Conservation (phyloP, 1,140 invertebrate genomes). For the Chymomyza costata region DNA sequence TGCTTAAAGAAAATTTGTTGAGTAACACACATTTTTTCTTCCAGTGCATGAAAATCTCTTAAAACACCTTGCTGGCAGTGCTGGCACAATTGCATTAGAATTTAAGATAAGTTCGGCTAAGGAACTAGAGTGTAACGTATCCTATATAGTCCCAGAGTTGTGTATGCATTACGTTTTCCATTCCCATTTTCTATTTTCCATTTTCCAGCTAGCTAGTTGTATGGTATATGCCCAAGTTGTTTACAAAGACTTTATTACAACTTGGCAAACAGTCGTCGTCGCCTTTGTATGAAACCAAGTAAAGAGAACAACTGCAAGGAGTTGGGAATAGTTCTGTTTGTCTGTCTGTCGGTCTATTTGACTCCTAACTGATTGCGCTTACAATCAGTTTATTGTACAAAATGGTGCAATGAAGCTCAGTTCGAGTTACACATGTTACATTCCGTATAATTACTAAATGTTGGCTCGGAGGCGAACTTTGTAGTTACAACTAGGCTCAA, state of each 20-base stretch:
- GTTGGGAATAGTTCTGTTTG: constrained; percentile 25
- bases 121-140: constrained; percentile 6
- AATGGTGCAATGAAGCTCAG: constrained; percentile 11
- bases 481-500: too few species aligned
- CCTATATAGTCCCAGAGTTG: too few species aligned
- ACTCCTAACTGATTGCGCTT: constrained; percentile 56
- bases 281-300: constrained; percentile 33
- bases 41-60: too few species aligned
- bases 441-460: too few species aligned
- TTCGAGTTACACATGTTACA: constrained; percentile 12
- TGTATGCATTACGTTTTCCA: constrained; percentile 21
- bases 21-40: too few species aligned
- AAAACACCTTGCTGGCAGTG: constrained; percentile 22
- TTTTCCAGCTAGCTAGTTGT: constrained; percentile 17
- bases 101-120: constrained; percentile 60
- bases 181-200: constrained; percentile 10
- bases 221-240: constrained; percentile 35
- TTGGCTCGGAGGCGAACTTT: too few species aligned
- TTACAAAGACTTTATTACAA: constrained; percentile 73
- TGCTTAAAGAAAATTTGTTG: too few species aligned
- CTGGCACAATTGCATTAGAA: constrained; percentile 58
- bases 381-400: constrained; percentile 61
- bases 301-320: too few species aligned
- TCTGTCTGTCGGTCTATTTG: too few species aligned
- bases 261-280: constrained; percentile 68